phyloP scores from a whole-genome alignment of 2,797 vertebrate species.

The Dallia pectoralis region DNA sequence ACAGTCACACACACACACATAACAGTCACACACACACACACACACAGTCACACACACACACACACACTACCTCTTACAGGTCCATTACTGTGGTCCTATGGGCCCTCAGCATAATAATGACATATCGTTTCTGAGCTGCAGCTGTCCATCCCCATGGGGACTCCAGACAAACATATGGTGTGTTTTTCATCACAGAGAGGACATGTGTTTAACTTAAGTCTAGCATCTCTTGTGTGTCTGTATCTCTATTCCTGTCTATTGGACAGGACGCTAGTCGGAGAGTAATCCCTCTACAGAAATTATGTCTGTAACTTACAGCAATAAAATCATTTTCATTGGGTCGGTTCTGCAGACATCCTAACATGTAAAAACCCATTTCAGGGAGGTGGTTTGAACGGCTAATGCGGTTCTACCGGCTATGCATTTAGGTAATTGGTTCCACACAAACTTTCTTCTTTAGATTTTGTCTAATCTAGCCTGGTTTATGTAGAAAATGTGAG shows the following conservation, averaged over 20 bases:
- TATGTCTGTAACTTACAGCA: neutral
- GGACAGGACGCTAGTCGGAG: neutral
- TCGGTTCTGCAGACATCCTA: neutral
- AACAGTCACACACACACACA: slow-evolving; percentile 7
- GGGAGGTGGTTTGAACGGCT: too few species aligned
- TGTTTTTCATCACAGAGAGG: slow-evolving; percentile 26
- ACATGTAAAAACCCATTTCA: too few species aligned
- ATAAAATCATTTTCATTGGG: neutral
- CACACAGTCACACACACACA: slow-evolving; percentile 14
- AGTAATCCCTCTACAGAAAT: neutral
- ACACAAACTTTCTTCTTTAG: too few species aligned
- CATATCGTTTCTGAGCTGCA: slow-evolving; percentile 48
- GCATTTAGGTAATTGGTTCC: too few species aligned
- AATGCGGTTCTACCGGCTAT: too few species aligned
- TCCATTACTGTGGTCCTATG: slow-evolving; percentile 25
- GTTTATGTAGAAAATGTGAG: too few species aligned
- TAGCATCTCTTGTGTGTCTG: neutral
- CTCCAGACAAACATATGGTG: slow-evolving; percentile 51
- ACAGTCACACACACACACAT: neutral
- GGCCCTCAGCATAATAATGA: slow-evolving; percentile 34
- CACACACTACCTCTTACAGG: slow-evolving; percentile 10
- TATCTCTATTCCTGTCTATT: neutral
- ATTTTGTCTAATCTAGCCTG: too few species aligned
- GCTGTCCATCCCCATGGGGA: slow-evolving; percentile 40
- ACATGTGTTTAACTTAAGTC: neutral